Base-by-base conservation (phyloP, 2,113 vertebrate genomes). In the Strigops habroptila region DNA sequence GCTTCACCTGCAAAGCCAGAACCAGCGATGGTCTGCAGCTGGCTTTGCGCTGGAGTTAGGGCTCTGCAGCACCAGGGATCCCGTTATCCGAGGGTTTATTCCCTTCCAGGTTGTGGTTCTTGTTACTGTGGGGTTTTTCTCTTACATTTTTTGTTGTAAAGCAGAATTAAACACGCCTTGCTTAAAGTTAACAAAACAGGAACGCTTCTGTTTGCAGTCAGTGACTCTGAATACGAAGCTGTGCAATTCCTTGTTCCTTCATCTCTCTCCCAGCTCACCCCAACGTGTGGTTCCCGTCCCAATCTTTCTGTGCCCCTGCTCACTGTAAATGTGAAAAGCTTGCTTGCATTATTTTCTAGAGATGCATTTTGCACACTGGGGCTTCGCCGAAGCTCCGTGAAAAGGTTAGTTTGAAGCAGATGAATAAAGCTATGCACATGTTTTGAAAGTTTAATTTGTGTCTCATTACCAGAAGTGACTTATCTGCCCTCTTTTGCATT, bases 361-460 rank as follows among this genome's bases (percentile, higher is more conserved):
- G 98, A 98, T 97, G 97, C 97, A 96, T 98, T 97, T 98, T 98
- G 98, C 97, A 97, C 98, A 98, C 97, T 96, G 68, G 75, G 83
- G 96, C 97, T 98, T 97, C 95, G 46, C 97, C 28, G 96, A 98
- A 97, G 97, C 96, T 98, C 97, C 86, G 64, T 97, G 97, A 94
- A 96, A 92, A 97, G 96, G 96, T 98, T 97, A 96, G 97, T 96
- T 97, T 94, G 97, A 96, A 98, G 96, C 97, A 97, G 97, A 96
- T 93, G 95, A 98, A 98, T 98, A 98, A 98, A 98, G 97, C 97
- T 98, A 98, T 98, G 98, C 98, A 98, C 97, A 98, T 97, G 96
- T 98, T 97, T 97, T 96, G 96, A 97, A 96, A 97, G 91, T 97
- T 98, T 97, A 97, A 96, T 97, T 97, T 97, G 97, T 98, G 97